Evolutionary conservation across 2,888 invertebrate genomes (phyloP).

Genomic region (Lepidochrysops patricia): DNA sequence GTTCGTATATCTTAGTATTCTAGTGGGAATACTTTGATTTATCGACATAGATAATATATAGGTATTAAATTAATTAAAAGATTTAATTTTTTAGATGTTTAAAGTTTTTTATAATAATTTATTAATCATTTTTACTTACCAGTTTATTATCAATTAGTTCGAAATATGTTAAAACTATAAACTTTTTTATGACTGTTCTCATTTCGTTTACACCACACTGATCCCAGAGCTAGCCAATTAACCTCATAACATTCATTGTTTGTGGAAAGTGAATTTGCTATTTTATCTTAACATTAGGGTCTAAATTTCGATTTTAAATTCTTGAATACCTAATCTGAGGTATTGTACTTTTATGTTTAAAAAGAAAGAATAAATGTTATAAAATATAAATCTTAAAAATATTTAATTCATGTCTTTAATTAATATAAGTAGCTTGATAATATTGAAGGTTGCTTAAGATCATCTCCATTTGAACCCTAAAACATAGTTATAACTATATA

Average conservation of each 20-base stretch:
- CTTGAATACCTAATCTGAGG: no score
- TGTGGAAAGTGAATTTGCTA: neutral
- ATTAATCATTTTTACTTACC: neutral
- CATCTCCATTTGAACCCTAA: neutral
- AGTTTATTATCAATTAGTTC: neutral
- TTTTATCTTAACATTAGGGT: neutral
- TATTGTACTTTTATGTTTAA: no score
- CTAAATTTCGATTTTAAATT: neutral
- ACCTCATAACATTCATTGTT: neutral
- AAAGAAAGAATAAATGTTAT: no score
- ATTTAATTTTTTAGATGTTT: neutral
- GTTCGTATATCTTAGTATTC: neutral
- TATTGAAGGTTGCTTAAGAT: neutral
- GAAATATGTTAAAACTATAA: neutral
- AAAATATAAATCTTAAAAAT: neutral
- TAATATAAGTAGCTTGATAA: neutral
- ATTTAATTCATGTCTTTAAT: neutral
- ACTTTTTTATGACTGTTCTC: neutral
- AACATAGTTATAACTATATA: neutral
- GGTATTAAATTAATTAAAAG: neutral
- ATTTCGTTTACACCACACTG: neutral
- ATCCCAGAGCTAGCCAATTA: neutral
- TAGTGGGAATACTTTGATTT: neutral
- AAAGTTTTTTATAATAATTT: neutral
- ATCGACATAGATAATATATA: neutral